Evolutionary conservation across 2,113 vertebrate genomes (phyloP), one percentile per base, ranked within the genome.

Genomic region (Hypomesus transpacificus): DNA sequence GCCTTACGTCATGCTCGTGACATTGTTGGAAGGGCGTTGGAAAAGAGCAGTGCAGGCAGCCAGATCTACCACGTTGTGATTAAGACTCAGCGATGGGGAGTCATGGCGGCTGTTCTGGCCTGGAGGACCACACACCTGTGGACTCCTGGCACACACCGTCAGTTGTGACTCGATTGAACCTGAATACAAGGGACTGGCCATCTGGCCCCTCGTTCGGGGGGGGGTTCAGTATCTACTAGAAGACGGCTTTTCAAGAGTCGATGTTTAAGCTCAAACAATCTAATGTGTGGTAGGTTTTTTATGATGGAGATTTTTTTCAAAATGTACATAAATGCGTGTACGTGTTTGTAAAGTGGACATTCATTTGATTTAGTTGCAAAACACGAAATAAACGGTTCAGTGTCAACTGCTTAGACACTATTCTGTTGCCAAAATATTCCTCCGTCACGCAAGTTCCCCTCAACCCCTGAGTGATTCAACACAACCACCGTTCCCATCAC

Each of bases 401-500:
- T 11, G 39, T 46, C 9, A 46, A 46, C 39, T 46, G 39, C 39
- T 13, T 11, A 46, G 39, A 46, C 39, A 13, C 5, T 46, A 46
- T 46, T 46, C 9, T 46, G 24, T 14, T 14, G 14, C 22, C 61
- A 2, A 8, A 63, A 31, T 34, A 80, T 71, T 81, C 76, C 80
- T 59, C 68, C 70, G 75, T 75, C 81, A 66, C 18, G 50, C 69
- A 57, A 59, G 24, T 75, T 58, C 63, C 59, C 11, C 11, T 73
- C 78, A 68, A n/a, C 3, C 78, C 14, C 67, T 54, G 31, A 66
- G 68, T 63, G n/a, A 4, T 80, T 74, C 76, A 71, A 69, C 75
- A n/a, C 66, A 66, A 66, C 70, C 11, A 58, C 73, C 71, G 86
- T 9, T 78, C 82, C 87, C 83, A 77, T 76, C 87, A 34, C 87